A percentile compares a stretch with the other conserved stretches of the same genome.
phyloP scores from a whole-genome alignment of 1,140 invertebrate species.

The Calephelis virginiensis region DNA sequence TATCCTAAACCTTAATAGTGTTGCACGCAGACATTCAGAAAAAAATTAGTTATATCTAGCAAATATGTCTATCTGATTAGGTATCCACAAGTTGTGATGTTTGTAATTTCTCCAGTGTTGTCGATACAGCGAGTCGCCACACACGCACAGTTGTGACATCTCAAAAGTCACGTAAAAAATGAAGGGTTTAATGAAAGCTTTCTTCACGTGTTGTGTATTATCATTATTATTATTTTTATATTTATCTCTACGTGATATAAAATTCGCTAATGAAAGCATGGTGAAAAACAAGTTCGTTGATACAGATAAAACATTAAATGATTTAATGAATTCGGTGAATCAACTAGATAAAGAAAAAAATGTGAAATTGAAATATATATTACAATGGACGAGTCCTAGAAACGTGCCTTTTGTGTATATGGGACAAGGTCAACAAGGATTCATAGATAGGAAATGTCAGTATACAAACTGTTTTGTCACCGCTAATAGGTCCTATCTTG shows the following conservation, averaged over 20 bases:
- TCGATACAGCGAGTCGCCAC: background rate
- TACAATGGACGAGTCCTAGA: constrained; percentile 49
- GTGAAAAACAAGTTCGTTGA: constrained; percentile 14
- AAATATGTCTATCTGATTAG: no score
- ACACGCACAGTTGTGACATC: background rate
- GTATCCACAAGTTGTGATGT: background rate
- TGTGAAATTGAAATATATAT: constrained; percentile 51
- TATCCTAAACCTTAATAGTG: no score
- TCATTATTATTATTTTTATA: constrained; percentile 16
- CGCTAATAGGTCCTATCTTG: constrained; percentile 39
- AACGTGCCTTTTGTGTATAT: constrained; percentile 51
- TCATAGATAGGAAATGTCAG: constrained; percentile 46
- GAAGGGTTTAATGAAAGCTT: constrained; percentile 12
- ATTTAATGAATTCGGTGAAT: constrained; percentile 1
- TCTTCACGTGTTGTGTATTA: constrained; percentile 6
- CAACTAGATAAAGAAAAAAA: constrained; percentile 22
- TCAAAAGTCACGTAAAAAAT: background rate
- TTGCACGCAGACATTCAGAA: no score
- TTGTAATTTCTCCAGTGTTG: constrained; percentile 8
- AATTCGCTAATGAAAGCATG: background rate
- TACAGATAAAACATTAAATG: background rate
- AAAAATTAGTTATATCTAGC: no score
- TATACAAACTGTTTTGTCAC: constrained; percentile 57
- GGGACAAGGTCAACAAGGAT: constrained; percentile 43
- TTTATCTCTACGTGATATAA: constrained; percentile 7